Evolutionary conservation across 2,888 invertebrate genomes (phyloP).

Genomic region (Sicus ferrugineus): DNA sequence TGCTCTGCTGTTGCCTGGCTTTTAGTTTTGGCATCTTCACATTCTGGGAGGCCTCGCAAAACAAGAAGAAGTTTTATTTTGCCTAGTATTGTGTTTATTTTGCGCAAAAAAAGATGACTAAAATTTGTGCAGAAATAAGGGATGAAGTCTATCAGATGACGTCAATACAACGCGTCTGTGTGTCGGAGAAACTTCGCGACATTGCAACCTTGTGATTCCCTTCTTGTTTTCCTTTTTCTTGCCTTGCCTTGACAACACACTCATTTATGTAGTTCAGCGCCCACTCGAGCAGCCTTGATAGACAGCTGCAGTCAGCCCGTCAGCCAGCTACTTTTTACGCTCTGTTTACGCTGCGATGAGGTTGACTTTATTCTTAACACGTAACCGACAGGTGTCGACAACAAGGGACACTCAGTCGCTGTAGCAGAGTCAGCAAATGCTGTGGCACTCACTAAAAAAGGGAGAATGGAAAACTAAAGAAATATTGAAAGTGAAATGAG

Average conservation of each 20-base stretch:
- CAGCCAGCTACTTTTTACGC: constrained; percentile 11
- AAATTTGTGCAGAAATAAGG: not conserved
- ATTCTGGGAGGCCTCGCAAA: too few species aligned
- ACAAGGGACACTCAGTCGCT: too few species aligned
- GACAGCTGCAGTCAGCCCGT: not conserved
- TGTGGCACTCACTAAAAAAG: too few species aligned
- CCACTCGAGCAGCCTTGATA: too few species aligned
- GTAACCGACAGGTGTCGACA: not conserved
- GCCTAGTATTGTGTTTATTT: not conserved
- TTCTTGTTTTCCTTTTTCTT: not conserved
- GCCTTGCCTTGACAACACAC: not conserved
- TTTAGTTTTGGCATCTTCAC: not conserved
- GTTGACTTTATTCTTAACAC: constrained; percentile 18
- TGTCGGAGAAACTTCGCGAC: not conserved
- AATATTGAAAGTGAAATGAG: too few species aligned
- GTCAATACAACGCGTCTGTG: not conserved
- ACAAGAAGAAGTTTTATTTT: too few species aligned
- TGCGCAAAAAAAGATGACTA: not conserved
- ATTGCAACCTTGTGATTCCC: too few species aligned
- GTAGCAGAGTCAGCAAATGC: too few species aligned
- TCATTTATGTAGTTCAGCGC: too few species aligned
- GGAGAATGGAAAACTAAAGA: too few species aligned
- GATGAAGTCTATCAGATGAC: not conserved
- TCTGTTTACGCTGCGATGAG: constrained; percentile 14
- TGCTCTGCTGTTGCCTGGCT: too few species aligned